A percentile compares a stretch with the other conserved stretches of the same genome.
Evolutionary conservation across 53 echinoderm and acorn worm species (phyloP).

Genomic region (Paelopatides confundens): DNA sequence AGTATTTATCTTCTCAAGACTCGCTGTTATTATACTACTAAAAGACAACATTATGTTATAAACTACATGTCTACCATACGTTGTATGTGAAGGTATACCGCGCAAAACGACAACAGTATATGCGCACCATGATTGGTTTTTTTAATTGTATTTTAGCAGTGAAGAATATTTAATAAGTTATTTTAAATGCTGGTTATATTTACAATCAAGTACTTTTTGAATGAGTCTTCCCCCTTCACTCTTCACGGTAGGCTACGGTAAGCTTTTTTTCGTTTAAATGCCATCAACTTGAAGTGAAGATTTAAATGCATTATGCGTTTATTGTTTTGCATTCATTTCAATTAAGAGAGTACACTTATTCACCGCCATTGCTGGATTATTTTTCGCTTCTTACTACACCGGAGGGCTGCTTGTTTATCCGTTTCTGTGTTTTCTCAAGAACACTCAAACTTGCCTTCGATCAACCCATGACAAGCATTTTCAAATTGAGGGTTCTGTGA

Average conservation of each 20-base stretch:
- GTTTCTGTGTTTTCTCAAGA: slow-evolving; percentile 35
- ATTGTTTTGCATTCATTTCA: not conserved
- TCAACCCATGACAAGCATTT: slow-evolving; percentile 18
- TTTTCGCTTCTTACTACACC: not conserved
- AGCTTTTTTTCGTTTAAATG: not conserved
- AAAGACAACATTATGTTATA: too few relatives aligned
- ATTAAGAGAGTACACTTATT: not conserved
- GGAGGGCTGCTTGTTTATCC: slow-evolving; percentile 31
- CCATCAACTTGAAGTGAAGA: not conserved
- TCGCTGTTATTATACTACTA: too few relatives aligned
- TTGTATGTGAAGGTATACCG: too few relatives aligned
- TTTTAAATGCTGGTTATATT: not conserved
- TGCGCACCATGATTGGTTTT: too few relatives aligned
- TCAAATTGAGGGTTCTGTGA: not conserved
- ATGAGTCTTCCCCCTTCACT: not conserved
- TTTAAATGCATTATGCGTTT: not conserved
- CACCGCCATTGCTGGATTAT: not conserved
- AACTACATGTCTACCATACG: too few relatives aligned
- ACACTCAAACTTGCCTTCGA: not conserved
- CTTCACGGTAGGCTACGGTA: not conserved
- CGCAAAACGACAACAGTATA: too few relatives aligned
- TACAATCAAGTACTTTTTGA: not conserved
- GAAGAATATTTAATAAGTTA: too few relatives aligned
- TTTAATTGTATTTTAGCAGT: too few relatives aligned
- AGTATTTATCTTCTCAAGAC: too few relatives aligned